Percentiles rank a stretch among this genome's conserved stretches.
These are phyloP conservation scores for Hylaeus anthracinus DNA, from an alignment of 1,140 invertebrate species.

Conservation along the genomic window DNA sequence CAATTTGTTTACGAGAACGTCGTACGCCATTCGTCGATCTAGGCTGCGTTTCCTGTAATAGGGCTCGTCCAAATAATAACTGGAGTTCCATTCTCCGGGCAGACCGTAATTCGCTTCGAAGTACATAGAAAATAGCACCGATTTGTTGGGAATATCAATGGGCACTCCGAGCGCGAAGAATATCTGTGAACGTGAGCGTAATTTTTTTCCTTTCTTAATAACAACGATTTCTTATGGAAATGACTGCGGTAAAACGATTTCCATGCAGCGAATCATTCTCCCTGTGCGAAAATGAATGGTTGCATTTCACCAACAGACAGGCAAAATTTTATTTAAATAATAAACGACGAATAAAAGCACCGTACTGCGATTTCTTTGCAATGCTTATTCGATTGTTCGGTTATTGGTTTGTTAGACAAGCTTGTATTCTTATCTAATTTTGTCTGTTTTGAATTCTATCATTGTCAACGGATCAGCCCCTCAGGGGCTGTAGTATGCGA, in stretches of 20 bases:
- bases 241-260: background rate
- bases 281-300: too few relatives aligned
- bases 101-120: conserved; percentile 79
- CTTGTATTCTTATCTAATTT: too few relatives aligned
- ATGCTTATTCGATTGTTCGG: too few relatives aligned
- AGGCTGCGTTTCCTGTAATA: conserved; percentile 65
- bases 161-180: conserved; percentile 78
- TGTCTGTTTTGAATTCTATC: too few relatives aligned
- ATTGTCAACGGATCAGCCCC: too few relatives aligned
- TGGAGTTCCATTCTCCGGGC: conserved; percentile 64
- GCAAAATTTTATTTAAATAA: too few relatives aligned
- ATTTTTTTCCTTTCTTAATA: background rate
- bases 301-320: too few relatives aligned
- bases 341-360: too few relatives aligned
- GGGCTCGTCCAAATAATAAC: conserved; percentile 53
- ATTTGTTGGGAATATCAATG: conserved; percentile 74
- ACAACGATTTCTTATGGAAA: background rate
- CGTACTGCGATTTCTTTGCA: too few relatives aligned
- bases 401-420: too few relatives aligned
- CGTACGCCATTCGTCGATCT: conserved; percentile 71
- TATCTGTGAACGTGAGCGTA: conserved; percentile 64
- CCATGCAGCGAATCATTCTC: background rate
- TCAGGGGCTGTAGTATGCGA: too few relatives aligned
- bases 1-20: conserved; percentile 71
- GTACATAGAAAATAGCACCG: conserved; percentile 75